Percentiles rank a stretch among this genome's conserved stretches.
Conservation (phyloP, 2,888 invertebrate genomes). For the Sinhomidia bicolor region DNA sequence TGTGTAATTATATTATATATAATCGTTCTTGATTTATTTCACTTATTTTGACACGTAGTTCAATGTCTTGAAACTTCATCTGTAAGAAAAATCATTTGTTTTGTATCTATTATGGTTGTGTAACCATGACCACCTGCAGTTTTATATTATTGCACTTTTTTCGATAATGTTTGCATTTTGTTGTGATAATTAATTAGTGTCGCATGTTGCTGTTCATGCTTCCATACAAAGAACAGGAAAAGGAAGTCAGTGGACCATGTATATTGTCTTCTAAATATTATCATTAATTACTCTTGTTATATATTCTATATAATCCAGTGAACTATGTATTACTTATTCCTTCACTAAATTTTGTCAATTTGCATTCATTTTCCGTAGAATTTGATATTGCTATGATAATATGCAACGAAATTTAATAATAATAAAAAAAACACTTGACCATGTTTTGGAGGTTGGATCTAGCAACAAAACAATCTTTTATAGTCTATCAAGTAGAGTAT, state of each 20-base stretch:
- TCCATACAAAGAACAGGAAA: constrained; percentile 72
- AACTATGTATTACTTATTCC: constrained; percentile 55
- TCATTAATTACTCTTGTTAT: constrained; percentile 40
- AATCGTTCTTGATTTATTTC: not conserved
- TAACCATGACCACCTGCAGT: constrained; percentile 24
- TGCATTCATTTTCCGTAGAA: constrained; percentile 60
- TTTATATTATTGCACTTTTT: constrained; percentile 37
- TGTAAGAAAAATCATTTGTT: not conserved
- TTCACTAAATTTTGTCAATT: constrained; percentile 54
- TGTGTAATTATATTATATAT: not conserved
- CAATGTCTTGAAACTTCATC: not conserved
- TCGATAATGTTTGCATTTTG: constrained; percentile 49
- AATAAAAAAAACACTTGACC: constrained; percentile 54
- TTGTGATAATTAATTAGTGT: constrained; percentile 45
- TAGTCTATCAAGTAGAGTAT: constrained; percentile 43
- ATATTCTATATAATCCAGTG: constrained; percentile 42
- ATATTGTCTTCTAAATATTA: constrained; percentile 49
- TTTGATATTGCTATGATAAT: constrained; percentile 44
- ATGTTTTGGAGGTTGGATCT: constrained; percentile 77
- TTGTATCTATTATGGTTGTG: not conserved
- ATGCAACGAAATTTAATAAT: constrained; percentile 40
- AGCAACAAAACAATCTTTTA: constrained; percentile 18
- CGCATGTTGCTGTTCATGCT: constrained; percentile 77
- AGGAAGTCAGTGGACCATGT: constrained; percentile 80
- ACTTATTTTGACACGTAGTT: constrained; percentile 23